These are phyloP conservation scores for Lingula anatina DNA, from an alignment of 2,888 invertebrate species.

Conservation along the genomic window DNA sequence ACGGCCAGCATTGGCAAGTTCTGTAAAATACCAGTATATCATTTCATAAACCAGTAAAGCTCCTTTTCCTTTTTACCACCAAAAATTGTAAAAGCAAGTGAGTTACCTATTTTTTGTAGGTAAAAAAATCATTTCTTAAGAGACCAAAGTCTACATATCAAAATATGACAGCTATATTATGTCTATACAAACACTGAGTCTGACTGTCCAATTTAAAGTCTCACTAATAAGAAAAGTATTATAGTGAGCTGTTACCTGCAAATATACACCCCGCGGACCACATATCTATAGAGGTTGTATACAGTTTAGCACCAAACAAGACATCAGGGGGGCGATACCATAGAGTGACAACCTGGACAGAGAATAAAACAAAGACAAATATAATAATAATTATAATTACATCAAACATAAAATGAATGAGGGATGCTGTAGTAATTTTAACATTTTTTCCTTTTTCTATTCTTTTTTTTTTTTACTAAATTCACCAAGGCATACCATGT, in stretches of 20 bases:
- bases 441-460: too few species aligned
- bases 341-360: constrained; percentile 69
- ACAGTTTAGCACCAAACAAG: constrained; percentile 95
- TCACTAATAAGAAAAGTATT: neutral
- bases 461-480: too few species aligned
- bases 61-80: too few species aligned
- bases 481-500: too few species aligned
- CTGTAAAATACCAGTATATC: constrained; percentile 55
- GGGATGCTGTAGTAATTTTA: too few species aligned
- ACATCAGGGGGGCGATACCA: constrained; percentile 99
- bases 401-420: too few species aligned
- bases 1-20: constrained; percentile 91
- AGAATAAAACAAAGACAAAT: neutral
- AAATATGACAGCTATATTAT: neutral
- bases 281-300: constrained; percentile 99
- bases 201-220: neutral
- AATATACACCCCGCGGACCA: constrained; percentile 99
- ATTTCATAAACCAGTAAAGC: too few species aligned
- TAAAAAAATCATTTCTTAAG: too few species aligned
- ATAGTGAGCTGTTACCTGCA: constrained; percentile 62
- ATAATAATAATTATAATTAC: neutral
- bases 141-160: too few species aligned
- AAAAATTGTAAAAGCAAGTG: too few species aligned
- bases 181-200: neutral
- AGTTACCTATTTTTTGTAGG: neutral